Evolutionary conservation across 2,113 vertebrate species (phyloP).

Genomic region (Barnardius zonarius): DNA sequence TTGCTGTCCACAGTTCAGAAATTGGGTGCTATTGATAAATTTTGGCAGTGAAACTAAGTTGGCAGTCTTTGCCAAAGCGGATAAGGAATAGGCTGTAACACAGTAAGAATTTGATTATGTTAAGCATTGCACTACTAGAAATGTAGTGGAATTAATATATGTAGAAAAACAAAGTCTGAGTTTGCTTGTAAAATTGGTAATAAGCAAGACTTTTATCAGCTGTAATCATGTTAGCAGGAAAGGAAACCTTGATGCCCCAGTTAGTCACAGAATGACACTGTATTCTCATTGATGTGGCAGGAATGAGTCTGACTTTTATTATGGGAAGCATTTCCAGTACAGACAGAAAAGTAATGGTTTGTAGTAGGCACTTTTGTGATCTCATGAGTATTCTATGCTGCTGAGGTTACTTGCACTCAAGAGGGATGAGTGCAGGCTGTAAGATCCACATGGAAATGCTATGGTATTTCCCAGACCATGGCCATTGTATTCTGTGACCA

Average conservation of each 20-base stretch:
- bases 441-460: background rate
- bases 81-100: background rate
- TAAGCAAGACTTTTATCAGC: background rate
- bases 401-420: background rate
- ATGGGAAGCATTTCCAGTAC: background rate
- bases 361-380: background rate
- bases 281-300: background rate
- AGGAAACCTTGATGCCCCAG: background rate
- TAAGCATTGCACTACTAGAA: background rate
- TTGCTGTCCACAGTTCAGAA: background rate
- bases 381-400: background rate
- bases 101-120: background rate
- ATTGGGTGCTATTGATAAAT: background rate
- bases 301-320: conserved; percentile 5
- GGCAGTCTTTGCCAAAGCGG: background rate
- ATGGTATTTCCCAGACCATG: background rate
- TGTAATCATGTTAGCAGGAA: background rate
- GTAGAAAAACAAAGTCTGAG: background rate
- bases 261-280: conserved; percentile 13
- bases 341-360: conserved; percentile 8
- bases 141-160: background rate
- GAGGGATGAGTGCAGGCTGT: background rate
- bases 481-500: fast-evolving
- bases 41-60: background rate
- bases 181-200: background rate